These are phyloP conservation scores for Falco columbarius DNA, from an alignment of 2,797 vertebrate species.

Conservation along the genomic window DNA sequence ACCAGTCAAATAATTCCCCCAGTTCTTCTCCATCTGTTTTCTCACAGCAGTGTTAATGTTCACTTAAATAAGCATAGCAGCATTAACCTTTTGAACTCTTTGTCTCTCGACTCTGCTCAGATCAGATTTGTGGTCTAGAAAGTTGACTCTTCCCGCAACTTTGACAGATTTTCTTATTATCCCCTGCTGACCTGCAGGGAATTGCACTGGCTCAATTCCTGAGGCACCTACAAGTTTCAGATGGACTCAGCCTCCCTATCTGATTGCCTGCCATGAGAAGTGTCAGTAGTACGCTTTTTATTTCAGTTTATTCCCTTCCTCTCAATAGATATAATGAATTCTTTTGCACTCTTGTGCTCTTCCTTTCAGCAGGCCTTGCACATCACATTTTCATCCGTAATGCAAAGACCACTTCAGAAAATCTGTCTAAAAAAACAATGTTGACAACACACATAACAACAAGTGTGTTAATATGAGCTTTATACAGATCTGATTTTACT, in stretches of 20 bases:
- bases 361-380: conserved; percentile 5
- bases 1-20: background rate
- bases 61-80: conserved; percentile 25
- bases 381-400: background rate
- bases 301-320: conserved; percentile 35
- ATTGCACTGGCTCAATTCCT: conserved; percentile 42
- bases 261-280: conserved; percentile 36
- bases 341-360: background rate
- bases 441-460: background rate
- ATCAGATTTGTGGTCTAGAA: conserved; percentile 47
- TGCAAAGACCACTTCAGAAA: conserved; percentile 15
- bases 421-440: background rate
- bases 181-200: conserved; percentile 38
- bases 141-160: conserved; percentile 34
- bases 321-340: conserved; percentile 17
- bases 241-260: conserved; percentile 32
- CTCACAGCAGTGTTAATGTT: conserved; percentile 26
- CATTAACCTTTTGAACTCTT: conserved; percentile 60
- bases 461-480: background rate
- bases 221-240: conserved; percentile 38
- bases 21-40: conserved; percentile 26
- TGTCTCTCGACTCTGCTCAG: background rate
- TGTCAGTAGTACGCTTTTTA: background rate
- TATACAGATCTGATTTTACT: background rate
- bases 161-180: conserved; percentile 58